Evolutionary conservation across 2,888 invertebrate genomes (phyloP), one percentile per base, ranked within the genome.

Genomic region (Ethmia dodecea): DNA sequence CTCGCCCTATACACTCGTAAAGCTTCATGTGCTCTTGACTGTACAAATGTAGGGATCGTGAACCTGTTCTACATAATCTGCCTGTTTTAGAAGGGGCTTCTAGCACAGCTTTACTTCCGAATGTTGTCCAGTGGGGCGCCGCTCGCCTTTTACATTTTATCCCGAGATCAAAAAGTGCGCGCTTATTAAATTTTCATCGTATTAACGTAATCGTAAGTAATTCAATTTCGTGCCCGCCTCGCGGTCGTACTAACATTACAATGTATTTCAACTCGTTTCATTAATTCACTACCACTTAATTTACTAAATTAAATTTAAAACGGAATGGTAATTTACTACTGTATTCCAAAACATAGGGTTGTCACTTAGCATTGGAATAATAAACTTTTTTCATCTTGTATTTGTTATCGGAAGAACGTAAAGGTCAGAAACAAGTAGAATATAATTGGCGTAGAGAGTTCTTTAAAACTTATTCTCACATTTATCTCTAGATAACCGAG

Each of bases 91-190:
- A n/a, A n/a, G n/a, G n/a, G n/a, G n/a, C 31, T 36, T 54, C 53
- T 20, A 54, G 47, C 32, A 33, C 27, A 30, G 35, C 35, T 28
- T 26, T 42, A 45, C 22, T 38, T 43, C 49, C 13, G 13, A 11
- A 35, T 33, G 25, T 8, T 35, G 52, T 58, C 56, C 65, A 58
- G 62, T 47, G 55, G 63, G 73, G 69, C 49, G 66, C 63, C 62
- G 38, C 52, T 48, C 54, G 48, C 57, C 56, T 64, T 60, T 60
- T 52, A 55, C 59, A 64, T 69, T 69, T 65, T 70, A 71, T 63
- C 61, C 55, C 46, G 47, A 65, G 68, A 76, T 74, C 73, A 74
- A 70, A 75, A 76, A 67, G 56, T 57, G 46, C 43, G 57, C 52
- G 54, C 52, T 58, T 64, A 69, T 69, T 69, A 68, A 63, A 66